phyloP scores from a whole-genome alignment of 2,888 invertebrate genomes.

The Palloptera scutellata region DNA sequence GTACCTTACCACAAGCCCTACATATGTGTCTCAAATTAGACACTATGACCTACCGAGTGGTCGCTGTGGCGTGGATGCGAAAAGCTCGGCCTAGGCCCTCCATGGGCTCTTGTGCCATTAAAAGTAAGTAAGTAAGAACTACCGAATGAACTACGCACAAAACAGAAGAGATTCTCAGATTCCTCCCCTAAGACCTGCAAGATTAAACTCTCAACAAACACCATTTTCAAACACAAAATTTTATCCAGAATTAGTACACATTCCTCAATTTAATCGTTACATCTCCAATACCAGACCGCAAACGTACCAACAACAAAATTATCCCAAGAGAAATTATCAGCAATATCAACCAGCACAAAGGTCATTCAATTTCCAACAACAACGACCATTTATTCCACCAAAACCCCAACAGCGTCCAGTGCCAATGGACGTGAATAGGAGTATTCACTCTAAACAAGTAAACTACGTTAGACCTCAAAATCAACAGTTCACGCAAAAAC shows the following conservation, averaged over 20 bases:
- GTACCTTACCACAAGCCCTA: background rate
- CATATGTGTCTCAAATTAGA: background rate
- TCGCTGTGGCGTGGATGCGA: too few species aligned
- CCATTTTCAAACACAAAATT: background rate
- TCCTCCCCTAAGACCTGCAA: background rate
- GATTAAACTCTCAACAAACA: background rate
- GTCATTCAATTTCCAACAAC: background rate
- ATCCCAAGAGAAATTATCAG: background rate
- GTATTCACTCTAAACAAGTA: conserved; percentile 23
- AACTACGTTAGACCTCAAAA: conserved; percentile 23
- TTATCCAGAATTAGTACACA: background rate
- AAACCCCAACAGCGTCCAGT: conserved; percentile 14
- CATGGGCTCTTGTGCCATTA: too few species aligned
- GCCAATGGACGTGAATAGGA: conserved; percentile 26
- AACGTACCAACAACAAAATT: background rate
- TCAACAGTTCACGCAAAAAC: too few species aligned
- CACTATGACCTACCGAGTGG: background rate
- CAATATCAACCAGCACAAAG: background rate
- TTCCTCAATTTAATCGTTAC: background rate
- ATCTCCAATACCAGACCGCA: background rate
- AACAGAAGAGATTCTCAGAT: background rate
- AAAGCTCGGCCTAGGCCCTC: too few species aligned
- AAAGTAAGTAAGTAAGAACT: too few species aligned
- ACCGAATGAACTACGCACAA: background rate
- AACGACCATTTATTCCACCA: background rate